Conservation (phyloP, 2,888 invertebrate species). For the Conchocele bisecta region DNA sequence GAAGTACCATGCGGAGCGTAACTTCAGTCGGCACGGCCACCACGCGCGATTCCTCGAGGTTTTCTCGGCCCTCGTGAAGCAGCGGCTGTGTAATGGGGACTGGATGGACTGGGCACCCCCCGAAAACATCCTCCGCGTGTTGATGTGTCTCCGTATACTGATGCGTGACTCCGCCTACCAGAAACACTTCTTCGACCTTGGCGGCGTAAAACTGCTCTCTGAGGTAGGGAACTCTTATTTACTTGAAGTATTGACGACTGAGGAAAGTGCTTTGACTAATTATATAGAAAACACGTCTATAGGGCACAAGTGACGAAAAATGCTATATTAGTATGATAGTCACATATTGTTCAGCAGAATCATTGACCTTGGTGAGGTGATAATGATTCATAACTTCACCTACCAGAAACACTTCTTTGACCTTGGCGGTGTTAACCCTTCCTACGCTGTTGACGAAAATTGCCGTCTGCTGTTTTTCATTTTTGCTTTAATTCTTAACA, state of each 20-base stretch:
- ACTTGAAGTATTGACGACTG: too few species aligned
- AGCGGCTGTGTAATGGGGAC: conserved; percentile 77
- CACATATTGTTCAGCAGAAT: too few species aligned
- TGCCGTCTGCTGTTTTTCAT: too few species aligned
- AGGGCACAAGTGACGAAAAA: too few species aligned
- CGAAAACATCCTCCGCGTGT: conserved; percentile 76
- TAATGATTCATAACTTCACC: conserved; percentile 76
- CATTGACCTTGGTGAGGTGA: too few species aligned
- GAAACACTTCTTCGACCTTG: conserved; percentile 74
- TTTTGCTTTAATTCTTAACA: too few species aligned
- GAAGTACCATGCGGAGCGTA: conserved; percentile 76
- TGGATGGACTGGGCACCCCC: conserved; percentile 77
- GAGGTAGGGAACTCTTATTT: too few species aligned
- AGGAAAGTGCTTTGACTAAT: too few species aligned
- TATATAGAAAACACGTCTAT: too few species aligned
- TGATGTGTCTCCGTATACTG: conserved; percentile 79
- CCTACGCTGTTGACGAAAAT: conserved; percentile 78
- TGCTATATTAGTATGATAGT: too few species aligned
- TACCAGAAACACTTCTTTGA: conserved; percentile 78
- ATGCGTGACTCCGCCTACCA: conserved; percentile 78
- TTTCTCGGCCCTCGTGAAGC: conserved; percentile 75
- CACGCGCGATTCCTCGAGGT: conserved; percentile 72
- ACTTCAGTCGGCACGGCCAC: conserved; percentile 70
- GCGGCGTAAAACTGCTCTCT: conserved; percentile 74
- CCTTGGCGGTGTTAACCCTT: conserved; percentile 71